Evolutionary conservation across 2,888 invertebrate genomes (phyloP), one percentile per base, ranked within the genome.

Genomic region (Rotaria socialis): DNA sequence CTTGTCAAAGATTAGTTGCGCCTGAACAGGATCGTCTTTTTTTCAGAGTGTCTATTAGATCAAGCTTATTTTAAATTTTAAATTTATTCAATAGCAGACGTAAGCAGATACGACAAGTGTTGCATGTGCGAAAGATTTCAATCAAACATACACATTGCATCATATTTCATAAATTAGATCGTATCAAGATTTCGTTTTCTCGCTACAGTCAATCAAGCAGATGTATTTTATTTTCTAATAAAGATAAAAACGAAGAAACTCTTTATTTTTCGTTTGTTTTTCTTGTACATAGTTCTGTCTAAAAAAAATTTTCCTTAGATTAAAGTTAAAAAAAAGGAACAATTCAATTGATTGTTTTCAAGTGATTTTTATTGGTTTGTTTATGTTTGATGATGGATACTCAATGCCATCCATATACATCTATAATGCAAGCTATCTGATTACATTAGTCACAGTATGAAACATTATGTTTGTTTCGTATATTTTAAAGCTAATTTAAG

Each of bases 1-100:
- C 75, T 80, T 80, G 75, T 80, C 22, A 67, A 80, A 80, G 75
- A 80, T 80, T 80, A 80, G 41, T 24, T 80, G 41, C 75, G 75
- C 75, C 75, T 80, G 75, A 80, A 47, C 43, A 80, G 43, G 24
- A 80, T 80, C 47, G 22, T 41, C 10, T 43, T 11, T 14, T 43
- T 75, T 75, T 75, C 27, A 5, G 16, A 24, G 10, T 80, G 47
- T 80, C 14, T 80, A 80, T 47, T 41, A 80, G 67, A 67, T 67
- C 35, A 67, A 27, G 67, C 35, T 67, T 67, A 67, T 16, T 67
- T 67, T 35, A 35, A 67, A 67, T 67, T 67, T 67, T 19, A 35
- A 67, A 67, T 67, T 67, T 67, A 67, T 67, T 35, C 67, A 67
- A 27, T 27, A 67, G 19, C 35, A 67, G 16, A 67, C 35, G 67